Percentiles rank a stretch among this genome's conserved stretches.
phyloP scores from a whole-genome alignment of 2,888 invertebrate genomes.

The Meiosimyza decipiens region DNA sequence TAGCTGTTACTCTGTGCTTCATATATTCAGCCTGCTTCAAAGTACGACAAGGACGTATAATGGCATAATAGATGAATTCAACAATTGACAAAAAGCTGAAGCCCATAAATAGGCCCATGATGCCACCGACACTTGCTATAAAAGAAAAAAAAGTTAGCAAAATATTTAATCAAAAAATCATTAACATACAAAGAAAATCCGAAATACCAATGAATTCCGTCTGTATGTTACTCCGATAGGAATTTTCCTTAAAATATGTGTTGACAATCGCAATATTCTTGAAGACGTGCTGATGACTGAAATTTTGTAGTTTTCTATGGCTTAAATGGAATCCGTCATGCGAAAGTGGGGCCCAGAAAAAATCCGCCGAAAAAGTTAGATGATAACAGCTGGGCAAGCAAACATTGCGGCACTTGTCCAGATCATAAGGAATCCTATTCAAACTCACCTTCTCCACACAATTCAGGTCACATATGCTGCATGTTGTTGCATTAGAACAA shows the following conservation, averaged over 20 bases:
- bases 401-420: slow-evolving; percentile 63
- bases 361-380: slow-evolving; percentile 73
- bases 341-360: slow-evolving; percentile 71
- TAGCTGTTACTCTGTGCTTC: no score
- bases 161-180: background rate
- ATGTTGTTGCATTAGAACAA: slow-evolving; percentile 74
- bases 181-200: slow-evolving; percentile 79
- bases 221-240: slow-evolving; percentile 78
- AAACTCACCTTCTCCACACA: slow-evolving; percentile 66
- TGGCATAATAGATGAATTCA: slow-evolving; percentile 78
- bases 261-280: slow-evolving; percentile 79
- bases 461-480: slow-evolving; percentile 75
- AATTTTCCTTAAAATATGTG: slow-evolving; percentile 78
- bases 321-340: slow-evolving; percentile 51
- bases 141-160: slow-evolving; percentile 51
- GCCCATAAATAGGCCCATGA: slow-evolving; percentile 83
- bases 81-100: slow-evolving; percentile 84
- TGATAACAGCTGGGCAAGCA: slow-evolving; percentile 79
- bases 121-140: slow-evolving; percentile 81
- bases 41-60: slow-evolving; percentile 70
- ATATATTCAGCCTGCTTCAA: slow-evolving; percentile 32
- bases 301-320: slow-evolving; percentile 44
- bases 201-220: slow-evolving; percentile 83
- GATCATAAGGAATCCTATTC: slow-evolving; percentile 43
- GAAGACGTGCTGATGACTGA: slow-evolving; percentile 50